phyloP scores from a whole-genome alignment of 2,888 invertebrate genomes.

The Cryptocheilus praepositus region DNA sequence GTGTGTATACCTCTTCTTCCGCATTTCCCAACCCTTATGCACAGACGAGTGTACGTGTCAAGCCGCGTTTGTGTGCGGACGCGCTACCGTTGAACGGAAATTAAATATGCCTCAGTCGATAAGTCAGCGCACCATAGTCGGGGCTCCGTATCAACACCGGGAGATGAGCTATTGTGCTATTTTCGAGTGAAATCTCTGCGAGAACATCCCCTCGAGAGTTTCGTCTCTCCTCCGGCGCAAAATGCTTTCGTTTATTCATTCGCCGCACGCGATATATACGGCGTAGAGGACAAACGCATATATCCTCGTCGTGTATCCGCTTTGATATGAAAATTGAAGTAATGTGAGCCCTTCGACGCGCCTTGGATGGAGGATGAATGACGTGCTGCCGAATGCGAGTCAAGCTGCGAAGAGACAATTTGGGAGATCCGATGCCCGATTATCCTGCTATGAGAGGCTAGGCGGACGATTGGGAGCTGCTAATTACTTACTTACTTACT shows the following conservation, averaged over 20 bases:
- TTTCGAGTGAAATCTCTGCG: slow-evolving; percentile 69
- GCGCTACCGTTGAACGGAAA: slow-evolving; percentile 71
- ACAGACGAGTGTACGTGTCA: slow-evolving; percentile 15
- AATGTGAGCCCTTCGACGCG: too few relatives aligned
- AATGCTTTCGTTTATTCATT: slow-evolving; percentile 52
- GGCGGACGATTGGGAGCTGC: too few relatives aligned
- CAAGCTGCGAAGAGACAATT: too few relatives aligned
- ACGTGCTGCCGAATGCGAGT: too few relatives aligned
- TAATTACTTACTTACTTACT: too few relatives aligned
- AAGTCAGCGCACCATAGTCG: slow-evolving; percentile 68
- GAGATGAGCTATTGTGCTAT: slow-evolving; percentile 74
- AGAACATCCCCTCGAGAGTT: slow-evolving; percentile 47
- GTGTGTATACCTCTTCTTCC: slow-evolving; percentile 28
- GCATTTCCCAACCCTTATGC: slow-evolving; percentile 23
- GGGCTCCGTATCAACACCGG: slow-evolving; percentile 69
- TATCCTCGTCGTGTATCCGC: too few relatives aligned
- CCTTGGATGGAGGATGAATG: too few relatives aligned
- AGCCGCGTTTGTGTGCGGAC: slow-evolving; percentile 28
- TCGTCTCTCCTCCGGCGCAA: slow-evolving; percentile 44
- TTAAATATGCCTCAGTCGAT: slow-evolving; percentile 75
- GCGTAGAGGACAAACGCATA: too few relatives aligned
- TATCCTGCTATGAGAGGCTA: too few relatives aligned
- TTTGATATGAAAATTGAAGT: too few relatives aligned
- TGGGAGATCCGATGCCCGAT: too few relatives aligned
- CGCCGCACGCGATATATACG: slow-evolving; percentile 38